phyloP scores from a whole-genome alignment of 2,113 vertebrate genomes.

The Carassius gibelio region DNA sequence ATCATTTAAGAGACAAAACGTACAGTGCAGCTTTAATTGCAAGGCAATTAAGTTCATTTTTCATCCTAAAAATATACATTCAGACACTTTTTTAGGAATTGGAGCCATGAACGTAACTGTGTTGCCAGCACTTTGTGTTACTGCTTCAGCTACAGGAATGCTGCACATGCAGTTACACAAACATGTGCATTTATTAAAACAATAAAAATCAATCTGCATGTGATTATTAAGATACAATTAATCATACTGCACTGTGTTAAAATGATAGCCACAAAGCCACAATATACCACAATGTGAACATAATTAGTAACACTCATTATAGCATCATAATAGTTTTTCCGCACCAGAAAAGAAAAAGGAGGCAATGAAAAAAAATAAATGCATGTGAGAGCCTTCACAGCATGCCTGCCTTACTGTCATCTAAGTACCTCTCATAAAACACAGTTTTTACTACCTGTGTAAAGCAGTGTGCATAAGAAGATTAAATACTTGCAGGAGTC shows the following conservation, averaged over 20 bases:
- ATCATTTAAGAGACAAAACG: neutral
- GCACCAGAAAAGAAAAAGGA: neutral
- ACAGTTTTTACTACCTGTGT: constrained; percentile 20
- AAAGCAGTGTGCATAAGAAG: neutral
- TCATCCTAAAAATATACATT: neutral
- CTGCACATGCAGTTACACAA: neutral
- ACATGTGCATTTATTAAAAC: neutral
- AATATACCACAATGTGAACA: neutral
- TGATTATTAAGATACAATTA: neutral
- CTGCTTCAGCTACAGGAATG: too few relatives aligned
- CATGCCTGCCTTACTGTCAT: neutral
- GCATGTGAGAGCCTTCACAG: neutral
- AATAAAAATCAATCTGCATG: neutral
- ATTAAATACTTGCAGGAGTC: constrained; percentile 15
- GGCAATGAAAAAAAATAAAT: neutral
- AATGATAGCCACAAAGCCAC: neutral
- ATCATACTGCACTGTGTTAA: neutral
- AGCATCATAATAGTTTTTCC: neutral
- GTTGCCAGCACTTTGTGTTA: too few relatives aligned
- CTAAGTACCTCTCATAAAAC: neutral
- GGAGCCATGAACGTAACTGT: neutral
- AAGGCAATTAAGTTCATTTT: neutral
- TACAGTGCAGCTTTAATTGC: neutral
- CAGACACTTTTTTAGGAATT: neutral
- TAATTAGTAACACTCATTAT: constrained; percentile 8